Evolutionary conservation across 2,888 invertebrate genomes (phyloP).

Genomic region (Cynaeus angustus): DNA sequence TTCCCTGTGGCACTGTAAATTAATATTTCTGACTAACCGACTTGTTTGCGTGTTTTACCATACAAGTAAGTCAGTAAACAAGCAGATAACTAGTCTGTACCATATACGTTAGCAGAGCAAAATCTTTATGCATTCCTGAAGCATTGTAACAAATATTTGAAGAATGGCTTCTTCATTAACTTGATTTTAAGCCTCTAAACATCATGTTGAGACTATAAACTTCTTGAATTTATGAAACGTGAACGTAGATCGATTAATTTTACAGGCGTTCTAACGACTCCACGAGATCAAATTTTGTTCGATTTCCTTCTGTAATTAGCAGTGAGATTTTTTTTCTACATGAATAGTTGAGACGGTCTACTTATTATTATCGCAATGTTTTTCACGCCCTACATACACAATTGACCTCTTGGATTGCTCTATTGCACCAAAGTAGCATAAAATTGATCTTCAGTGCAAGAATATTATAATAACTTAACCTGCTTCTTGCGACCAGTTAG

Average conservation of each 20-base stretch:
- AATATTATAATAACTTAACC: conserved; percentile 24
- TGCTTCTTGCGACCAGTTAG: conserved; percentile 20
- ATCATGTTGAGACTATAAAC: too few relatives aligned
- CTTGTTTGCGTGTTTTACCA: conserved; percentile 22
- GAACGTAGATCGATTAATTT: not conserved
- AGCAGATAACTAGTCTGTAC: conserved; percentile 6
- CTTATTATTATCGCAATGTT: not conserved
- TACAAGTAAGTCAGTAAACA: conserved; percentile 13
- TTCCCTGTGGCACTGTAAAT: conserved; percentile 8
- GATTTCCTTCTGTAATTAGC: not conserved
- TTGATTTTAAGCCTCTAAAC: not conserved
- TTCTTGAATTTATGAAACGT: not conserved
- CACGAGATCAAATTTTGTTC: too few relatives aligned
- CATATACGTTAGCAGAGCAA: conserved; percentile 3
- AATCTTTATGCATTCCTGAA: conserved; percentile 6
- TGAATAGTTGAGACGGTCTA: not conserved
- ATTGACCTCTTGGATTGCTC: not conserved
- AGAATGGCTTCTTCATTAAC: conserved; percentile 7
- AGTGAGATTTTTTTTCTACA: not conserved
- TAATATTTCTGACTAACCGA: conserved; percentile 15
- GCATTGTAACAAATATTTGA: not conserved
- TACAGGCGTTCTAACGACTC: too few relatives aligned
- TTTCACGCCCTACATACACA: conserved; percentile 10
- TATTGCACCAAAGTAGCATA: not conserved
- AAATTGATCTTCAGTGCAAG: not conserved